phyloP scores from a whole-genome alignment of 2,888 invertebrate species.

The Apamea crenata region DNA sequence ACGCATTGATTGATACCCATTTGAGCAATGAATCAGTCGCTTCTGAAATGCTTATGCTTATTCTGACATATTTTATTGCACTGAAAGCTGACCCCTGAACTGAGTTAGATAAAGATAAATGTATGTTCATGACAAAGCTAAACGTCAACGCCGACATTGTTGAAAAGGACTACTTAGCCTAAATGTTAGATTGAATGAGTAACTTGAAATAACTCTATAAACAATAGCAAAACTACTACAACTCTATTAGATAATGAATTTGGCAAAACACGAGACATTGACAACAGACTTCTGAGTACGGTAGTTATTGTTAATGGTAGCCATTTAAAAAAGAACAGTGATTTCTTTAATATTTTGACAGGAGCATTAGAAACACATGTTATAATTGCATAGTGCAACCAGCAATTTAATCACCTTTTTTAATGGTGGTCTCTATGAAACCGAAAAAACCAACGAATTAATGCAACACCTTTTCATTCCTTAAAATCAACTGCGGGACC shows the following conservation, averaged over 20 bases:
- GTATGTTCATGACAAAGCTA: no score
- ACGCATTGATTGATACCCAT: background rate
- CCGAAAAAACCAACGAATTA: no score
- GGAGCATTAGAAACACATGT: slow-evolving; percentile 77
- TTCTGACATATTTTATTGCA: no score
- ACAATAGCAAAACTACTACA: background rate
- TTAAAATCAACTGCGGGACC: fast-evolving
- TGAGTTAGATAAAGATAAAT: no score
- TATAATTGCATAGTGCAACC: slow-evolving; percentile 79
- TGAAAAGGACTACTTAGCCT: background rate
- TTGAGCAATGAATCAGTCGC: background rate
- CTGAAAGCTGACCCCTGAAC: no score
- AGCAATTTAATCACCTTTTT: slow-evolving; percentile 71
- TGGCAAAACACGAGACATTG: background rate
- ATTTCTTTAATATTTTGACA: slow-evolving; percentile 83
- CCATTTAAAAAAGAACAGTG: slow-evolving; percentile 14
- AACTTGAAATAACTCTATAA: background rate
- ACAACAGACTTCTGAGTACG: slow-evolving; percentile 31
- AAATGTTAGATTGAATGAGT: background rate
- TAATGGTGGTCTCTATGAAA: background rate
- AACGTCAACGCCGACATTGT: background rate
- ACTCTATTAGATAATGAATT: background rate
- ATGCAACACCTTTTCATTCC: background rate
- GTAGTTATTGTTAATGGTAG: slow-evolving; percentile 18
- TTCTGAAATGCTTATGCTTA: background rate